Evolutionary conservation across 1,140 invertebrate genomes (phyloP).

Genomic region (Cataglyphis hispanica): DNA sequence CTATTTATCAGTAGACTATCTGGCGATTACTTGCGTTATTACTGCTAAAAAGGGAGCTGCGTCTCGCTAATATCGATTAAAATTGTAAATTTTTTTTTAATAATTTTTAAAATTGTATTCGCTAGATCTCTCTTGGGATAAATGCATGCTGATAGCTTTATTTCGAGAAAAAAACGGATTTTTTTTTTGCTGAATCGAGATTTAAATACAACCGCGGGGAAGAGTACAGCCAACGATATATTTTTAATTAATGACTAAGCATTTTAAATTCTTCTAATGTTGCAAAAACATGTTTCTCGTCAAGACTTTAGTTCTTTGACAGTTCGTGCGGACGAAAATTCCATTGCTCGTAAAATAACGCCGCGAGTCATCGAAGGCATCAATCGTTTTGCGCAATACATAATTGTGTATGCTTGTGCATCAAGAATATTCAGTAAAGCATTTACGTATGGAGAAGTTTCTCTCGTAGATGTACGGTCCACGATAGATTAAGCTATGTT

Average conservation of each 20-base stretch:
- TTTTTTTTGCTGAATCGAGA: slow-evolving; percentile 35
- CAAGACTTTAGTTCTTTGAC: slow-evolving; percentile 25
- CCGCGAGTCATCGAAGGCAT: slow-evolving; percentile 69
- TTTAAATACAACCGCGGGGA: slow-evolving; percentile 11
- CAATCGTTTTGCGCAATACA: slow-evolving; percentile 54
- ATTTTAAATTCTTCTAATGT: slow-evolving; percentile 19
- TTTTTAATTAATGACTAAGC: slow-evolving; percentile 44
- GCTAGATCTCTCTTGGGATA: slow-evolving; percentile 29
- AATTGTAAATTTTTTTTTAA: slow-evolving; percentile 36
- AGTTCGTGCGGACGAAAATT: slow-evolving; percentile 35
- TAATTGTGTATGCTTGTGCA: slow-evolving; percentile 42
- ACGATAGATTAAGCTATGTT: slow-evolving; percentile 67
- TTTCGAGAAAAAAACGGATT: slow-evolving; percentile 63
- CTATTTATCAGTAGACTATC: slow-evolving; percentile 71
- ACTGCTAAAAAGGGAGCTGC: slow-evolving; percentile 71
- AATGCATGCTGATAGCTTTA: slow-evolving; percentile 43
- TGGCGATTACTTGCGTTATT: slow-evolving; percentile 73
- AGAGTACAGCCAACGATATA: slow-evolving; percentile 44
- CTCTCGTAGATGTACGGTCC: slow-evolving; percentile 73
- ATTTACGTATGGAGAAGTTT: slow-evolving; percentile 72
- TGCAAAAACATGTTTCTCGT: slow-evolving; percentile 40
- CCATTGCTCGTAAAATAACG: slow-evolving; percentile 52
- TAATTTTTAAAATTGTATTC: slow-evolving; percentile 32
- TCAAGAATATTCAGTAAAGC: slow-evolving; percentile 21
- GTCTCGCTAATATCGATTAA: slow-evolving; percentile 49